Percentiles rank a stretch among this genome's conserved stretches.
These are phyloP conservation scores for Drosophila merina DNA, from an alignment of 2,888 invertebrate species.

Conservation along the genomic window DNA sequence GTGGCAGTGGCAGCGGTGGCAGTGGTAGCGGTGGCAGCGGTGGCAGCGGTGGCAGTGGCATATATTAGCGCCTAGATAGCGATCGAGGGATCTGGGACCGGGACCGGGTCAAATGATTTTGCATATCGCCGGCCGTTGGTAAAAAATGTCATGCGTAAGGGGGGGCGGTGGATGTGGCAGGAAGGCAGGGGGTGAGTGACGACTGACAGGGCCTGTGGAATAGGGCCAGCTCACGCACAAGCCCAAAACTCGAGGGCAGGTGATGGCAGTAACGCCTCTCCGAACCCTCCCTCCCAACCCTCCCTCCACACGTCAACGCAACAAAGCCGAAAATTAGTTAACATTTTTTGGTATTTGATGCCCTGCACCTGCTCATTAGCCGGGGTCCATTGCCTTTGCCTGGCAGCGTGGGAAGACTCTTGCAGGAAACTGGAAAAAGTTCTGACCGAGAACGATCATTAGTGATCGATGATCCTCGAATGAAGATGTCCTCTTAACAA, in stretches of 20 bases:
- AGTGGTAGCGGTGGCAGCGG: slow-evolving; percentile 43
- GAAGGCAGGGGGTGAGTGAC: slow-evolving; percentile 63
- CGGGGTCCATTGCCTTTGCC: slow-evolving; percentile 58
- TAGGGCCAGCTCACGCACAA: slow-evolving; percentile 71
- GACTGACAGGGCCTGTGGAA: slow-evolving; percentile 73
- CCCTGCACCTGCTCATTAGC: slow-evolving; percentile 58
- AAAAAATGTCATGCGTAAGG: slow-evolving; percentile 47
- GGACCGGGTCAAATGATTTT: slow-evolving; percentile 71
- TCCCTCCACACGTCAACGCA: slow-evolving; percentile 76
- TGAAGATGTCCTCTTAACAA: slow-evolving; percentile 41
- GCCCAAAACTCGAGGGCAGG: slow-evolving; percentile 59
- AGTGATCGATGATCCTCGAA: slow-evolving; percentile 50
- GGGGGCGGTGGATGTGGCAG: slow-evolving; percentile 2
- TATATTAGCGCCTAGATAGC: slow-evolving; percentile 75
- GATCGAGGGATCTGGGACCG: slow-evolving; percentile 50
- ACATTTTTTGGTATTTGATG: slow-evolving; percentile 56
- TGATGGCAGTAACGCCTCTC: slow-evolving; percentile 45
- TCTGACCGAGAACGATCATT: slow-evolving; percentile 32
- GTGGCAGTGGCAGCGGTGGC: not conserved
- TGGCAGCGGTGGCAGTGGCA: slow-evolving; percentile 39
- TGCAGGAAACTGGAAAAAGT: not conserved
- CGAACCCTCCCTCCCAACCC: slow-evolving; percentile 3
- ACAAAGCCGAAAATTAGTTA: slow-evolving; percentile 77
- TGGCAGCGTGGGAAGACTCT: slow-evolving; percentile 36
- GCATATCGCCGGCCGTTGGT: slow-evolving; percentile 59